A percentile compares a stretch with the other conserved stretches of the same genome.
These are phyloP conservation scores for Lutjanus argentimaculatus DNA, from an alignment of 2,797 vertebrate species.

Conservation along the genomic window DNA sequence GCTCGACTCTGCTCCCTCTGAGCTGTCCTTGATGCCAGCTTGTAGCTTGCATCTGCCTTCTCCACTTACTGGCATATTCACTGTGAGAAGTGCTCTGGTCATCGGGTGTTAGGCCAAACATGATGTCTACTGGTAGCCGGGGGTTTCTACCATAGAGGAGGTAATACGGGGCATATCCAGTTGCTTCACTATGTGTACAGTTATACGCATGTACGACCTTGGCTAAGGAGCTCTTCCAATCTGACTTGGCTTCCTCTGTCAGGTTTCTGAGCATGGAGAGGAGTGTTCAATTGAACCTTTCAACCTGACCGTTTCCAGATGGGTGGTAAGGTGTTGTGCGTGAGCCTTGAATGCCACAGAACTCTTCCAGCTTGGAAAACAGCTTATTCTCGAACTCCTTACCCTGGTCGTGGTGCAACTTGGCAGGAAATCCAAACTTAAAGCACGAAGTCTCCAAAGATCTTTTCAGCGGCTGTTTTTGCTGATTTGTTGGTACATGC, in stretches of 20 bases:
- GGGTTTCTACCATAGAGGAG: background rate
- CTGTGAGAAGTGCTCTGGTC: background rate
- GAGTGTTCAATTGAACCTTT: conserved; percentile 4
- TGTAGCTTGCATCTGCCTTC: background rate
- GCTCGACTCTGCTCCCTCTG: background rate
- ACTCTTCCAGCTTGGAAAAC: background rate
- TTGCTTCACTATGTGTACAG: background rate
- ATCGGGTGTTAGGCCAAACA: background rate
- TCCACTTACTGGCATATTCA: background rate
- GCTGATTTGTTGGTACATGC: background rate
- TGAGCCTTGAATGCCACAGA: background rate
- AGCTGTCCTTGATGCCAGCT: background rate
- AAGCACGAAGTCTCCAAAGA: conserved; percentile 6
- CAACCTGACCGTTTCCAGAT: background rate
- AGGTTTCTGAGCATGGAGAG: background rate
- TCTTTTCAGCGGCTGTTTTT: background rate
- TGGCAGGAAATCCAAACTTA: background rate
- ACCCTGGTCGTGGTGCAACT: background rate
- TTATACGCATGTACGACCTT: background rate
- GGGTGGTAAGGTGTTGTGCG: background rate
- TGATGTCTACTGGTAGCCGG: background rate
- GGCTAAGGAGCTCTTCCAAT: background rate
- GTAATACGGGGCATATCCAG: background rate
- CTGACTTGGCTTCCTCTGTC: background rate
- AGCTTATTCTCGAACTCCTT: background rate